A percentile compares a stretch with the other conserved stretches of the same genome.
Evolutionary conservation across 2,797 vertebrate species (phyloP).

Genomic region (Chelon auratus): DNA sequence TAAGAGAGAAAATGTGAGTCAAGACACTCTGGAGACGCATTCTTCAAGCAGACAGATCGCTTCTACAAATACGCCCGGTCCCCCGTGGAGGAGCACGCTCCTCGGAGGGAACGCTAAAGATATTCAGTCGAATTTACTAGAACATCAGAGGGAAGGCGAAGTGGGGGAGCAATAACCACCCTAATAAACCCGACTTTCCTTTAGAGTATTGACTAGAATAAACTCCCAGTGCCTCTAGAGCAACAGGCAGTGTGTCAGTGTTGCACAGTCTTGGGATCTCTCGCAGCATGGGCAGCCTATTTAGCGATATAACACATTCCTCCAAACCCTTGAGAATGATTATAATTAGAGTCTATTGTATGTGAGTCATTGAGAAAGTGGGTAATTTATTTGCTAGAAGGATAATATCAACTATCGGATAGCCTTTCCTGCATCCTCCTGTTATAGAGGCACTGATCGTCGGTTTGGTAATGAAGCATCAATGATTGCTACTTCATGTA

Average conservation of each 20-base stretch:
- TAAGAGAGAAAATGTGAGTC: constrained; percentile 65
- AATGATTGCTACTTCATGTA: constrained; percentile 33
- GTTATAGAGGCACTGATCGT: constrained; percentile 44
- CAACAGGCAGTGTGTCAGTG: constrained; percentile 27
- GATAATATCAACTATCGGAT: constrained; percentile 34
- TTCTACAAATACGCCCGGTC: constrained; percentile 71
- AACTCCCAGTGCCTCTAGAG: constrained; percentile 28
- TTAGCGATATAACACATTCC: constrained; percentile 46
- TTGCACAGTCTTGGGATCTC: constrained; percentile 36
- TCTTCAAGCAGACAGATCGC: constrained; percentile 70
- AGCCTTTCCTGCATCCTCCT: constrained; percentile 18
- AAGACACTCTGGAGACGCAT: constrained; percentile 70
- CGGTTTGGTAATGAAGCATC: constrained; percentile 57
- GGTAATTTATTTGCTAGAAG: constrained; percentile 56
- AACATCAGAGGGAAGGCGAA: constrained; percentile 54
- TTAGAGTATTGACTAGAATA: constrained; percentile 51
- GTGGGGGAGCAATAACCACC: constrained; percentile 30
- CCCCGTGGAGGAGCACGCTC: constrained; percentile 60
- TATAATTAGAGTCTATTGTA: constrained; percentile 70
- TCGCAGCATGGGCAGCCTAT: constrained; percentile 46
- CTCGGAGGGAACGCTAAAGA: constrained; percentile 61
- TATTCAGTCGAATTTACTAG: constrained; percentile 57
- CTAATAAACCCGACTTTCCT: constrained; percentile 55
- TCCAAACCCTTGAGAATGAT: constrained; percentile 45
- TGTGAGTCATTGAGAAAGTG: constrained; percentile 53